Base-by-base conservation (phyloP, 37 sponge, comb jelly and placozoan species). In the Halisarca cf. caerulea region DNA sequence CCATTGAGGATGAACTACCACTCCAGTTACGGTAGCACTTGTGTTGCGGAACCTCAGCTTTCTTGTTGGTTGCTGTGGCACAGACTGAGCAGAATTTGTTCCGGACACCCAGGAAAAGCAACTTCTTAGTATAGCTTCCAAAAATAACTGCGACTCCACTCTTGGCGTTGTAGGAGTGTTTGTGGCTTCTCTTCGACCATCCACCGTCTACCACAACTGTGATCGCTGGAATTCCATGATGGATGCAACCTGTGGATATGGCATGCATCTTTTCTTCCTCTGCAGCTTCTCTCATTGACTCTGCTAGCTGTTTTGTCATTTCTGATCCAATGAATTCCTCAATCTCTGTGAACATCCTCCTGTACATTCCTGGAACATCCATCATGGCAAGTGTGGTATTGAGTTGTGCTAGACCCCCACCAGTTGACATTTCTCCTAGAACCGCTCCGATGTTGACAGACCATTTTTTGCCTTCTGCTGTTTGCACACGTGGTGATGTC, bases 171-270 rank as follows among this genome's bases (percentile, higher is more conserved):
- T 68, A 68, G 35, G 32, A 32, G 69, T 68, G 69, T 68, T 68
- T 68, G 69, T 68, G 69, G 32, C 82, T 41, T 45, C 86, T 47
- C 35, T 90, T 90, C n/a, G 74, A 69, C 90, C 86, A 90, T 0
- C 90, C 89, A n/a, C n/a, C n/a, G n/a, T n/a, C n/a, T n/a, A n/a
- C n/a, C n/a, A n/a, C n/a, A n/a, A n/a, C n/a, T n/a, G n/a, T n/a
- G n/a, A n/a, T n/a, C n/a, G n/a, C n/a, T n/a, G n/a, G n/a, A n/a
- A n/a, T n/a, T n/a, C n/a, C n/a, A n/a, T n/a, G n/a, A n/a, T n/a
- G n/a, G n/a, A n/a, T n/a, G n/a, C n/a, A n/a, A n/a, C n/a, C n/a
- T 6, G 60, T 59, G 2, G 3, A n/a, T 27, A 6, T 59, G 23
- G 60, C 60, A 59, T 59, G 60, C 7, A 27, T n/a, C 25, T 59